Base-by-base conservation (phyloP, 2,113 vertebrate genomes). In the Gambusia holbrooki region DNA sequence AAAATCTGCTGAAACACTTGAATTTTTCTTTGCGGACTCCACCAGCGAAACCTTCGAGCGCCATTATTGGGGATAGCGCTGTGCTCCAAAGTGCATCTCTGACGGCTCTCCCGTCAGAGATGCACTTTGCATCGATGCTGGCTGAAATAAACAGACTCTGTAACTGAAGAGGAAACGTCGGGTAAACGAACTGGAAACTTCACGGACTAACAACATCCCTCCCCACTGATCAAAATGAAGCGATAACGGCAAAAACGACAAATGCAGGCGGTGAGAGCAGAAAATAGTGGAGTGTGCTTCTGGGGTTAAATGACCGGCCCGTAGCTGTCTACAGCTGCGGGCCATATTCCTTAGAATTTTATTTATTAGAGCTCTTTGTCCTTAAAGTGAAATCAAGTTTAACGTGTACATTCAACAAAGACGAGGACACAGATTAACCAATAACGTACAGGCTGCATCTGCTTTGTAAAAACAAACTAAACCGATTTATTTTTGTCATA, bases 331-430 rank as follows among this genome's bases (percentile, higher is more conserved):
- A 5, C 45, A 48, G 15, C 17, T 5, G 35, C 35, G 12, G 35
- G 35, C 35, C 10, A 37, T 37, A 37, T 37, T 37, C 12, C 35
- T 37, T 37, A 37, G 10, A 10, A 37, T 74, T 91, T 89, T 87
- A 87, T 87, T 90, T 88, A 68, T 82, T 80, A 76, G 81, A 89
- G 84, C 80, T 81, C 84, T 83, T 48, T 77, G 62, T 84, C 87
- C 84, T 88, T 81, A 92, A 91, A 86, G 84, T 42, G 4, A 42
- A 42, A 15, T 42, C 40, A 48, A 17, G 14, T 48, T 19, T 48
- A 48, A 48, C 17, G 17, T 48, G 45, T 82, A 84, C 81, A 88
- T 82, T 87, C 85, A 90, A 89, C 84, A 82, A 85, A 84, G 81
- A 88, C 67, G 60, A 71, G 82, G 85, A 82, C 82, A 85, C 76